These are phyloP conservation scores for Equus quagga DNA, from an alignment of 2,113 vertebrate species.

Conservation along the genomic window DNA sequence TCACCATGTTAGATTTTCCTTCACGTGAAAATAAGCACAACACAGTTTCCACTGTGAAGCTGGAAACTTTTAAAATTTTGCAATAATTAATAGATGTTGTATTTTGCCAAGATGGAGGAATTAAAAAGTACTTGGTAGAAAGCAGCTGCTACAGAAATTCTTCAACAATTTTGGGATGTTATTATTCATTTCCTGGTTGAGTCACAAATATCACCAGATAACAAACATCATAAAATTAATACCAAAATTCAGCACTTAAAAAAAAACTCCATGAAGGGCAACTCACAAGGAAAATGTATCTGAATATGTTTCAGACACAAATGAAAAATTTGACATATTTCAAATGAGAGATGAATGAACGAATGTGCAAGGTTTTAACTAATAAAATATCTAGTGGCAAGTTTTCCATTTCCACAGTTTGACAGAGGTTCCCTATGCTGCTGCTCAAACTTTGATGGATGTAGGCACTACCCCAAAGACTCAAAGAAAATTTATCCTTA, in stretches of 20 bases:
- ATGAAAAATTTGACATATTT: constrained; percentile 63
- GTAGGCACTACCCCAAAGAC: background rate
- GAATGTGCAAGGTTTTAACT: constrained; percentile 29
- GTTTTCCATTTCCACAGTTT: constrained; percentile 56
- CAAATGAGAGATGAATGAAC: constrained; percentile 61
- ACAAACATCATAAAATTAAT: constrained; percentile 56
- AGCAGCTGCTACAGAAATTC: constrained; percentile 36
- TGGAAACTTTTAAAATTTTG: constrained; percentile 75
- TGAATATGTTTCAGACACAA: constrained; percentile 62
- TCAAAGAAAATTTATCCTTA: background rate
- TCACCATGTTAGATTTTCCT: constrained; percentile 70
- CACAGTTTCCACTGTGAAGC: constrained; percentile 72
- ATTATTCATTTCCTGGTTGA: constrained; percentile 30
- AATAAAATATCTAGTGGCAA: constrained; percentile 59
- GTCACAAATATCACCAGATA: constrained; percentile 23
- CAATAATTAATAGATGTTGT: constrained; percentile 76
- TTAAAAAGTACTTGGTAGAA: constrained; percentile 73
- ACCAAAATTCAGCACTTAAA: constrained; percentile 31
- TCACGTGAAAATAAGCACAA: constrained; percentile 75
- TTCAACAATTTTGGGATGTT: background rate
- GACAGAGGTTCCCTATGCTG: constrained; percentile 1
- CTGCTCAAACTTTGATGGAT: constrained; percentile 42
- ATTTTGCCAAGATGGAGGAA: constrained; percentile 74
- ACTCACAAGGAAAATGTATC: constrained; percentile 68
- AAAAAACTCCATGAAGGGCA: background rate